These are phyloP conservation scores for Oryzias celebensis DNA, from an alignment of 2,113 vertebrate species.

Conservation along the genomic window DNA sequence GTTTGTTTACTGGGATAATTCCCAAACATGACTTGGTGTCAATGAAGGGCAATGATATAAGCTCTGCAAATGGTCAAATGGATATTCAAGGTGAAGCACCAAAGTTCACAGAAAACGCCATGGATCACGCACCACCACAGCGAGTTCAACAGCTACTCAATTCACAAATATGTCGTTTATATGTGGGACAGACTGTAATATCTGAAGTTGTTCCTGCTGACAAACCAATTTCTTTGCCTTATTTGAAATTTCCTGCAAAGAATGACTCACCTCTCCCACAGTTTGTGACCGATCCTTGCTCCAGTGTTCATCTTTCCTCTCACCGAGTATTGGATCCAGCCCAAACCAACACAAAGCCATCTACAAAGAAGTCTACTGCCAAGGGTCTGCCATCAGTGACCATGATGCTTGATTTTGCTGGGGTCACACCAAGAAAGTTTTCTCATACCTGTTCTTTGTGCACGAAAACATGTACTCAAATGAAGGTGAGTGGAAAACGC, in stretches of 20 bases:
- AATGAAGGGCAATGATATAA: not conserved
- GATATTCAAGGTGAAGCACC: conserved; percentile 1
- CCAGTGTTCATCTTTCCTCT: not conserved
- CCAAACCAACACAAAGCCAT: not conserved
- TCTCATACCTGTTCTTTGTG: conserved; percentile 97
- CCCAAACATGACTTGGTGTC: conserved; percentile 30
- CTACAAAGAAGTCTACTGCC: conserved; percentile 14
- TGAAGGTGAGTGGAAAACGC: conserved; percentile 88
- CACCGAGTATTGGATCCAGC: not conserved
- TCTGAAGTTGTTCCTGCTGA: not conserved
- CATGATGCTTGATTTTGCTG: conserved; percentile 95
- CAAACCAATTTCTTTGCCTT: not conserved
- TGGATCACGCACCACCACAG: not conserved
- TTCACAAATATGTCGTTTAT: not conserved
- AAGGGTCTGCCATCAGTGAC: conserved; percentile 83
- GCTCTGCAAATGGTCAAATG: not conserved
- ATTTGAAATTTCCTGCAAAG: not conserved
- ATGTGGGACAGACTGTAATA: conserved; percentile 3
- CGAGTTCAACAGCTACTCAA: not conserved
- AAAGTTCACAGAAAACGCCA: not conserved
- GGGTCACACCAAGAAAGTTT: conserved; percentile 87
- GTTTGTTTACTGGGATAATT: too few species aligned
- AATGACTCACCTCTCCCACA: not conserved
- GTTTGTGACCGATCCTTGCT: conserved; percentile 20
- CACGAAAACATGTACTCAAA: conserved; percentile 89